Base-by-base conservation (phyloP, 2,888 invertebrate species). In the Microplitis manilae region DNA sequence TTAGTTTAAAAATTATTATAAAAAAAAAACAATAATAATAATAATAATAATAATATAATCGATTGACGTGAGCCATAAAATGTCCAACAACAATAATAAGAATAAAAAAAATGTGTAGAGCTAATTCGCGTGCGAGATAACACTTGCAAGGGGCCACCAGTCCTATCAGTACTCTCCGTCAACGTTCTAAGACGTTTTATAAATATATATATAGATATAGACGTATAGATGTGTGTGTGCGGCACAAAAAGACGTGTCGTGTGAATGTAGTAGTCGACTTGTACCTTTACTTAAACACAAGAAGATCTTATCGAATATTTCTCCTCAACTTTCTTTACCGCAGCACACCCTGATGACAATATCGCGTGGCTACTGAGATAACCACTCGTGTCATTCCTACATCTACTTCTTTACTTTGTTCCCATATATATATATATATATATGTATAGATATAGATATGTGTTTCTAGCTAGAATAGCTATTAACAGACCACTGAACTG, bases 331-430 rank as follows among this genome's bases (percentile, higher is more conserved):
- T 77, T 76, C 68, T 62, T 68, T 67, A 17, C 9, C 64, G 61
- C 77, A 76, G 77, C 75, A 82, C 65, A 81, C 86, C 85, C 88
- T 90, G 90, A 90, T 90, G 90, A 89, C 90, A 89, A 90, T 90
- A 89, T 90, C 90, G 90, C 90, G 90, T 90, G 90, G 90, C 87
- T 83, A 83, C 85, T 88, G 85, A 89, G 89, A 90, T 90, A 90
- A 88, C 90, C 86, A 84, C 86, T 86, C 89, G 88, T 90, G 89
- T 90, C 90, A 90, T 90, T 90, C 87, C 86, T 85, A 86, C 89
- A 88, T 89, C 88, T 87, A 87, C 87, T 86, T 86, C 86, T 85
- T 81, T 81, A 82, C 69, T 77, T 77, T 78, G 71, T 76, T 68
- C 71, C 70, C 71, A 70, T 64, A 59, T 6, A 50, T 50, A 50